Base-by-base conservation (phyloP, 1,140 invertebrate species). In the Antheraea mylitta region DNA sequence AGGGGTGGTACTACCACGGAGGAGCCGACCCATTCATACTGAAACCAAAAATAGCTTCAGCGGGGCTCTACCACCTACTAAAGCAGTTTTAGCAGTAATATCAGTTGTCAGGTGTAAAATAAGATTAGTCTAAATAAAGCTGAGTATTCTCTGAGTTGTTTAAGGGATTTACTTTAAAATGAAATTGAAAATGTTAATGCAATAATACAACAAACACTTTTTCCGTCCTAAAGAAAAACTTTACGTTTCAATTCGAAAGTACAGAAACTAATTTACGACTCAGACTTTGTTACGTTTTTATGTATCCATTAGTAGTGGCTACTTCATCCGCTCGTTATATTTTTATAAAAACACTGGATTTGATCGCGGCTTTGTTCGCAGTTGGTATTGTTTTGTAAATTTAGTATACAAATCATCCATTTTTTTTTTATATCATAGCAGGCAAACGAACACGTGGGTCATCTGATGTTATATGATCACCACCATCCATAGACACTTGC, bases 201-300 rank as follows among this genome's bases (percentile, higher is more conserved):
- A 53, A 53, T 53, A 53, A 53, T 53, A 53, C 7, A 53, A 53
- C 11, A 16, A 53, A 53, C 16, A 6, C 45, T 53, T 53, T 7
- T 53, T 53, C 45, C 45, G 45, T 16, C 16, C 45, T 53, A 53
- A 53, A 53, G 16, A 53, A 53, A 53, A 53, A 53, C 45, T 53
- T 53, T n/a, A 13, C 16, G 45, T 53, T 53, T 53, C 45, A 53
- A 53, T 53, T 53, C 45, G 9, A 53, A 53, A 53, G 45, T 30
- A 53, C 45, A 53, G 45, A 53, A 53, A 53, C 45, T 53, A 53
- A 53, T 53, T 53, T 53, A 53, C 45, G 45, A 53, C 45, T 53
- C 16, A n/a, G 16, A 53, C 45, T 53, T 53, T 53, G 11, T 53
- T 53, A 53, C 45, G 45, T 53, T 53, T 53, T 16, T 53, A 53